These are phyloP conservation scores for Ateles fusciceps DNA, from an alignment of 2,797 vertebrate species.

Conservation along the genomic window DNA sequence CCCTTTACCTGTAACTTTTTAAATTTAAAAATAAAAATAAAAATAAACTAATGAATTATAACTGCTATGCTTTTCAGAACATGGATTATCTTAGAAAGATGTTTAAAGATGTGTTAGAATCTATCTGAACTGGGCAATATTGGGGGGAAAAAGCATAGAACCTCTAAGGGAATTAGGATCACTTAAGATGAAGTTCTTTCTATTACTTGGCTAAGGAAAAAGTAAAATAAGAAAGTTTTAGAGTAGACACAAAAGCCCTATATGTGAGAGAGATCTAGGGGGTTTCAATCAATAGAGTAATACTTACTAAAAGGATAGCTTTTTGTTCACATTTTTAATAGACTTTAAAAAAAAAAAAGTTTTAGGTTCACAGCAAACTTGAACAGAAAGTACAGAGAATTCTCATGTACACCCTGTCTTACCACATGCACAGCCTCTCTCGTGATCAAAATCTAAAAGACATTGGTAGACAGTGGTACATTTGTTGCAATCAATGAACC, in stretches of 20 bases:
- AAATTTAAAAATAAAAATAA: conserved; percentile 23
- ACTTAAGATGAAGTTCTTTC: not conserved
- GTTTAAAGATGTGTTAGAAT: not conserved
- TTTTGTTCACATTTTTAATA: not conserved
- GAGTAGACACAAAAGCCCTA: not conserved
- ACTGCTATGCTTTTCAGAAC: not conserved
- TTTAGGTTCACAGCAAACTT: not conserved
- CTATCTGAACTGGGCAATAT: not conserved
- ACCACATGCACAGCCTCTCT: accelerated
- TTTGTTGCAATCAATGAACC: not conserved
- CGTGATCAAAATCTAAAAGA: not conserved
- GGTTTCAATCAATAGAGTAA: not conserved
- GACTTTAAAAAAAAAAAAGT: not conserved
- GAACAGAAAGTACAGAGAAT: not conserved
- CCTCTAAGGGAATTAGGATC: not conserved
- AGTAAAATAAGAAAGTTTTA: not conserved
- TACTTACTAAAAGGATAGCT: not conserved
- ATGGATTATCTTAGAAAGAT: conserved; percentile 20
- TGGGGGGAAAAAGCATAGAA: not conserved
- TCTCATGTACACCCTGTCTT: not conserved
- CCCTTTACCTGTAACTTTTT: not conserved
- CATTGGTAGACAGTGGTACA: no score
- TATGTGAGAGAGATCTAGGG: not conserved
- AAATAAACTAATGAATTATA: conserved; percentile 25
- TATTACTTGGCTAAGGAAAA: conserved; percentile 26